Percentiles rank a stretch among this genome's conserved stretches.
phyloP scores from a whole-genome alignment of 2,888 invertebrate genomes.

The Crematogaster levior region DNA sequence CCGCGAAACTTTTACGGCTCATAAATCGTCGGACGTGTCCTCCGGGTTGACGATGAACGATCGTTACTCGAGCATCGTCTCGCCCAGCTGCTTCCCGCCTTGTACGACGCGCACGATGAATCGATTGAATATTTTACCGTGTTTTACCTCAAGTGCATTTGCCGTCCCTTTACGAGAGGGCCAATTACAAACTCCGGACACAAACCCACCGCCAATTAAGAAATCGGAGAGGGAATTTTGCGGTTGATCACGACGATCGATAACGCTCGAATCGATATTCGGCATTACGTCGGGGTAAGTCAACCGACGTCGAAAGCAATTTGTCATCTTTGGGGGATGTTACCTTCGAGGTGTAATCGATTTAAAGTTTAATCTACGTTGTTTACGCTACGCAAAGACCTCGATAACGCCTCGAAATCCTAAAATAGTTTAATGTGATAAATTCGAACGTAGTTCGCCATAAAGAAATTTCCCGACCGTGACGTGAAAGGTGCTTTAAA shows the following conservation, averaged over 20 bases:
- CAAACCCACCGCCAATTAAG: constrained; percentile 12
- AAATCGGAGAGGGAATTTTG: background rate
- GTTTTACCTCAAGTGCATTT: constrained; percentile 2
- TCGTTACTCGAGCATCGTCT: constrained; percentile 54
- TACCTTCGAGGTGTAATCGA: constrained; percentile 12
- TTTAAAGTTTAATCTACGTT: background rate
- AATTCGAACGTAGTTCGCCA: background rate
- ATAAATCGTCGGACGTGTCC: constrained; percentile 55
- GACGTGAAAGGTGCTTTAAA: background rate
- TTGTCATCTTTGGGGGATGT: background rate
- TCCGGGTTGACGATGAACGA: constrained; percentile 56
- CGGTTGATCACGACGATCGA: constrained; percentile 8
- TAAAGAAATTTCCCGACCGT: background rate
- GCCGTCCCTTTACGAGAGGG: background rate
- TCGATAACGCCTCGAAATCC: background rate
- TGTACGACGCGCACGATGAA: background rate
- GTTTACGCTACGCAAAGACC: background rate
- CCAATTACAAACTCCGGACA: constrained; percentile 18
- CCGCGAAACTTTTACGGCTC: constrained; percentile 53
- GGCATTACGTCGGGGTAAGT: too few species aligned
- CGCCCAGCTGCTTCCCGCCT: background rate
- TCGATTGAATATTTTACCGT: constrained; percentile 32
- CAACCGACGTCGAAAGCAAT: background rate
- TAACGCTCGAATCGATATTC: background rate
- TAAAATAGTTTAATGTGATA: background rate